A percentile compares a stretch with the other conserved stretches of the same genome.
These are phyloP conservation scores for Coregonus clupeaformis DNA, from an alignment of 2,113 vertebrate species.

Conservation along the genomic window DNA sequence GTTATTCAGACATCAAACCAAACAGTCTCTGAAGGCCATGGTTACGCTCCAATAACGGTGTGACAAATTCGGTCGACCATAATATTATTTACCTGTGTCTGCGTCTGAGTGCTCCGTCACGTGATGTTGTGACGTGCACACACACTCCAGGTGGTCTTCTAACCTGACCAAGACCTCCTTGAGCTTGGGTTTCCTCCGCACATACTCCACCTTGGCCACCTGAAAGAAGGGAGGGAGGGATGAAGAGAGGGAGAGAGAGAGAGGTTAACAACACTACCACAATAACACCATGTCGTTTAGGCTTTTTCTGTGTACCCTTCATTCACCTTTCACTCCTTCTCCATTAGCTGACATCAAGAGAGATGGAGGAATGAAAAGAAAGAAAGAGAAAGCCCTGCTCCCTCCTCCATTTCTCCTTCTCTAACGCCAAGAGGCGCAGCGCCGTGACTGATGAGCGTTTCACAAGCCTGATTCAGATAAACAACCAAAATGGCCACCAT, in stretches of 20 bases:
- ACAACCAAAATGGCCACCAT: background rate
- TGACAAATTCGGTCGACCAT: background rate
- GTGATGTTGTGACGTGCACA: slow-evolving; percentile 83
- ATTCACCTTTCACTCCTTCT: too few species aligned
- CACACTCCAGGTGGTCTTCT: slow-evolving; percentile 97
- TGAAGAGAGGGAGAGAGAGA: slow-evolving; percentile 23
- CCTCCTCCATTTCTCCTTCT: slow-evolving; percentile 9
- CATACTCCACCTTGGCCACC: slow-evolving; percentile 98
- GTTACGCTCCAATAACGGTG: background rate
- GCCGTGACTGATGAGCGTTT: slow-evolving; percentile 53
- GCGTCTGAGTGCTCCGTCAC: slow-evolving; percentile 86
- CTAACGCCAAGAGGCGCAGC: slow-evolving; percentile 28
- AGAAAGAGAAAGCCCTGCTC: slow-evolving; percentile 1
- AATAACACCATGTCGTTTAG: too few species aligned
- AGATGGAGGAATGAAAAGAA: slow-evolving; percentile 2
- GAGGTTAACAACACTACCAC: too few species aligned
- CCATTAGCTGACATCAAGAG: background rate
- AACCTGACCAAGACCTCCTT: slow-evolving; percentile 96
- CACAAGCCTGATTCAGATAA: slow-evolving; percentile 46
- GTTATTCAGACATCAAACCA: background rate
- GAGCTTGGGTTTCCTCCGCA: slow-evolving; percentile 92
- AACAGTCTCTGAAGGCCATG: slow-evolving; percentile 4
- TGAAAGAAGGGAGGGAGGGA: slow-evolving; percentile 51
- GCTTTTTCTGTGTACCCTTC: too few species aligned
- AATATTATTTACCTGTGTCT: slow-evolving; percentile 82